Percentiles rank a stretch among this genome's conserved stretches.
These are phyloP conservation scores for Drosophila infuscata DNA, from an alignment of 2,888 invertebrate genomes.

Conservation along the genomic window DNA sequence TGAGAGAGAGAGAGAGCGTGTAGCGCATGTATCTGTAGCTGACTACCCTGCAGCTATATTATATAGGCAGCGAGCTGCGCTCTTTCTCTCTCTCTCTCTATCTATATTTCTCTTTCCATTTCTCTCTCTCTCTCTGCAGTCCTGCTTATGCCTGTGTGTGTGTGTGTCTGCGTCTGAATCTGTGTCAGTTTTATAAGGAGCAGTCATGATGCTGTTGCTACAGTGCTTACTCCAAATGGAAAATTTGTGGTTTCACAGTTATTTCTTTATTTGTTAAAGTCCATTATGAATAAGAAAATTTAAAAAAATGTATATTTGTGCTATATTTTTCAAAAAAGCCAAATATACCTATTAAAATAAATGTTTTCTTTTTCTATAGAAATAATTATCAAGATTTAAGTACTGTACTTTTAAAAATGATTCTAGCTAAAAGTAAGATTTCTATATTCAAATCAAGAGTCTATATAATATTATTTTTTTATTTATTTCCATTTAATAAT, in stretches of 20 bases:
- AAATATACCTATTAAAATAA: too few relatives aligned
- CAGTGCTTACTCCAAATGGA: neutral
- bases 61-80: neutral
- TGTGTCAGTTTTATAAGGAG: slow-evolving; percentile 73
- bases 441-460: neutral
- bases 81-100: slow-evolving; percentile 6
- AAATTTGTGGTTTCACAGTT: rapidly evolving
- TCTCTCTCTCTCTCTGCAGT: slow-evolving; percentile 18
- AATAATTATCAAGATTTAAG: too few relatives aligned
- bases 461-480: too few relatives aligned
- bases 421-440: neutral
- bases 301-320: neutral
- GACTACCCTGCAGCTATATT: slow-evolving; percentile 52
- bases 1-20: slow-evolving; percentile 1
- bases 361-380: too few relatives aligned
- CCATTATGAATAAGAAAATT: neutral
- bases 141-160: slow-evolving; percentile 15
- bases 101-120: neutral
- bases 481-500: neutral
- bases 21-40: slow-evolving; percentile 41
- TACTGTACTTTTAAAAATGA: too few relatives aligned
- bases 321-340: too few relatives aligned
- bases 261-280: neutral
- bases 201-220: slow-evolving; percentile 9
- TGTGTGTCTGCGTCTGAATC: slow-evolving; percentile 59